Evolutionary conservation across 2,113 vertebrate genomes (phyloP).

Genomic region (Empidonax traillii): DNA sequence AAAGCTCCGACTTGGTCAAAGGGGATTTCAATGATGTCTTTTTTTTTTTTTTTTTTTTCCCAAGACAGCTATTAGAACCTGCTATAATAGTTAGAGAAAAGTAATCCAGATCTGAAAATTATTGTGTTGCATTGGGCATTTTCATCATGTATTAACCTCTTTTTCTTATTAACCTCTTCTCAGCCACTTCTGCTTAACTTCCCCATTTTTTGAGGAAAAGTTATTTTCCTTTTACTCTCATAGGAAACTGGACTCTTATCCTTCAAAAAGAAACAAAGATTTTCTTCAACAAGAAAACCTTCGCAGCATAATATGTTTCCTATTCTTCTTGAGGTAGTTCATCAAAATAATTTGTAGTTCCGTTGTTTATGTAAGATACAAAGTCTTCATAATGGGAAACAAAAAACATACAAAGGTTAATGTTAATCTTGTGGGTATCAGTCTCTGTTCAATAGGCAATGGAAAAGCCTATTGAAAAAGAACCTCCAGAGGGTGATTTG

Average conservation of each 20-base stretch:
- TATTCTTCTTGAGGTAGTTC: background rate
- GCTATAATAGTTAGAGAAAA: background rate
- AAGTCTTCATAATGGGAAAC: background rate
- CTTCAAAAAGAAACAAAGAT: background rate
- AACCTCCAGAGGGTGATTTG: background rate
- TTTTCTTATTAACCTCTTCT: background rate
- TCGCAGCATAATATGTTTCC: background rate
- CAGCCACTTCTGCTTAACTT: background rate
- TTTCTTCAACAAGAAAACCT: background rate
- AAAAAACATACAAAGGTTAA: background rate
- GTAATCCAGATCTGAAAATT: background rate
- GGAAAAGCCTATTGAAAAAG: background rate
- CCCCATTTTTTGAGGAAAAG: background rate
- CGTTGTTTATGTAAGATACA: background rate
- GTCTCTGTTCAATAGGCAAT: background rate
- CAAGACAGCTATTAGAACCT: background rate
- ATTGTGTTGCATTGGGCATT: background rate
- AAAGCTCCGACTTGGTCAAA: background rate
- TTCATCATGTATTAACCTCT: background rate
- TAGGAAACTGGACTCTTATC: background rate
- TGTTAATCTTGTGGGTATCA: background rate
- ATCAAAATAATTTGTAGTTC: background rate
- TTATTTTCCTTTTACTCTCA: background rate
- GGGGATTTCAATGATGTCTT: fast-evolving
- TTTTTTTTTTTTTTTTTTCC: no score